Percentiles rank a stretch among this genome's conserved stretches.
Conservation (phyloP, 1,140 invertebrate species). For the Bombus pyrosoma region DNA sequence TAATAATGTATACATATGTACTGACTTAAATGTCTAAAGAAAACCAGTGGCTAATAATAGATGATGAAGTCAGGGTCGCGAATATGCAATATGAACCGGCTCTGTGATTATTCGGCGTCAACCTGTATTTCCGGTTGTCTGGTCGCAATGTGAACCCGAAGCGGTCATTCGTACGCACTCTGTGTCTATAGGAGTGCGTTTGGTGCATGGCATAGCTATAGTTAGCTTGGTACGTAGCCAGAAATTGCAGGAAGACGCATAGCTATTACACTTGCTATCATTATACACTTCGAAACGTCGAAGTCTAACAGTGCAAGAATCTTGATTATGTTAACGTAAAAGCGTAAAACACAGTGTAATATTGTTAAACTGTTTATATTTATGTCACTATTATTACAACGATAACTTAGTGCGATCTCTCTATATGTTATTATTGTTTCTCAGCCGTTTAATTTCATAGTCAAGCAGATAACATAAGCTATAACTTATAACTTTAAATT, state of each 20-base stretch:
- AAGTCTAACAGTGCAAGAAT: background rate
- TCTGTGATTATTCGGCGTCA: constrained; percentile 33
- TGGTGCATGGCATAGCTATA: constrained; percentile 58
- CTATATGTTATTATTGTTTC: background rate
- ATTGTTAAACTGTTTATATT: too few relatives aligned
- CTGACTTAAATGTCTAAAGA: background rate
- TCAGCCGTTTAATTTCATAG: background rate
- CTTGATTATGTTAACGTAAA: too few relatives aligned
- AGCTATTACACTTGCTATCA: constrained; percentile 55
- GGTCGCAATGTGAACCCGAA: constrained; percentile 41
- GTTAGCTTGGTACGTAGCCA: constrained; percentile 68
- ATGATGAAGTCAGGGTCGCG: constrained; percentile 36
- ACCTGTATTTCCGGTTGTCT: constrained; percentile 53
- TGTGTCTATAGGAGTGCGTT: constrained; percentile 35
- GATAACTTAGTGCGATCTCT: too few relatives aligned
- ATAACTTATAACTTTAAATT: background rate
- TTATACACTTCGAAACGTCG: constrained; percentile 21
- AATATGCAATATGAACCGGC: constrained; percentile 29
- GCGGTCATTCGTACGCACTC: constrained; percentile 51
- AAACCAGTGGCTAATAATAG: constrained; percentile 6
- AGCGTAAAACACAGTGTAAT: too few relatives aligned
- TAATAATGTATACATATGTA: background rate
- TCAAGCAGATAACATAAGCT: background rate
- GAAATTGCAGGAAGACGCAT: constrained; percentile 60
- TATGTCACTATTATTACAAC: too few relatives aligned